Evolutionary conservation across 2,888 invertebrate genomes (phyloP).

Genomic region (Oeneis ivallda): DNA sequence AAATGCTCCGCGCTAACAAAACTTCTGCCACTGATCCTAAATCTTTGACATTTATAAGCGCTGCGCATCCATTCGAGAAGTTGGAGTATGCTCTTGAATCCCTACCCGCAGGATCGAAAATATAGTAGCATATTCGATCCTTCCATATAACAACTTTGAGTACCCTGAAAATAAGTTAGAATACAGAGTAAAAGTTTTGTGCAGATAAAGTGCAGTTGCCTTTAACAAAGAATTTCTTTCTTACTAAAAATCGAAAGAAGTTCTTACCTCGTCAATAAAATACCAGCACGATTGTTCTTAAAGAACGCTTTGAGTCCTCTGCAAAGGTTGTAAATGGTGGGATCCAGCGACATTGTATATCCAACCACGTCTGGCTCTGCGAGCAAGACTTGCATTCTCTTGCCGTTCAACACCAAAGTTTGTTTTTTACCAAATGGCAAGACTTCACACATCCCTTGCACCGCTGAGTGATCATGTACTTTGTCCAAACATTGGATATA

Average conservation of each 20-base stretch:
- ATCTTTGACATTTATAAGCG: constrained; percentile 81
- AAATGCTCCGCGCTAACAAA: constrained; percentile 69
- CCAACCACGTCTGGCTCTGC: constrained; percentile 75
- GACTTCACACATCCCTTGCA: constrained; percentile 75
- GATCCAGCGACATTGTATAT: constrained; percentile 72
- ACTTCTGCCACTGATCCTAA: constrained; percentile 74
- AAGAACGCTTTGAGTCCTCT: constrained; percentile 82
- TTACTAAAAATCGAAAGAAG: neutral
- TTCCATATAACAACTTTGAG: constrained; percentile 82
- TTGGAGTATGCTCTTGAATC: constrained; percentile 77
- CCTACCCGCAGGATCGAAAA: constrained; percentile 84
- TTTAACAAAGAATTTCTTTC: too few relatives aligned
- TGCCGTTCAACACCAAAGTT: constrained; percentile 62
- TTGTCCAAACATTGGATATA: constrained; percentile 68
- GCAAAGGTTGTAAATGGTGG: constrained; percentile 74
- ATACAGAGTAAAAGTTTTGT: neutral
- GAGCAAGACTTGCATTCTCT: constrained; percentile 68
- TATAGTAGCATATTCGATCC: constrained; percentile 80
- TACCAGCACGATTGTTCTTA: constrained; percentile 73
- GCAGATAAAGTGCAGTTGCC: too few relatives aligned
- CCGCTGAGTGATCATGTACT: constrained; percentile 72
- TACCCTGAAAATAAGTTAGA: constrained; percentile 50
- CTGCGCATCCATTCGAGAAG: constrained; percentile 75
- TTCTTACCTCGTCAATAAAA: constrained; percentile 69
- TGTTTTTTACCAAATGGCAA: constrained; percentile 73